Conservation (phyloP, 2,888 invertebrate species). For the Tribolium freemani region DNA sequence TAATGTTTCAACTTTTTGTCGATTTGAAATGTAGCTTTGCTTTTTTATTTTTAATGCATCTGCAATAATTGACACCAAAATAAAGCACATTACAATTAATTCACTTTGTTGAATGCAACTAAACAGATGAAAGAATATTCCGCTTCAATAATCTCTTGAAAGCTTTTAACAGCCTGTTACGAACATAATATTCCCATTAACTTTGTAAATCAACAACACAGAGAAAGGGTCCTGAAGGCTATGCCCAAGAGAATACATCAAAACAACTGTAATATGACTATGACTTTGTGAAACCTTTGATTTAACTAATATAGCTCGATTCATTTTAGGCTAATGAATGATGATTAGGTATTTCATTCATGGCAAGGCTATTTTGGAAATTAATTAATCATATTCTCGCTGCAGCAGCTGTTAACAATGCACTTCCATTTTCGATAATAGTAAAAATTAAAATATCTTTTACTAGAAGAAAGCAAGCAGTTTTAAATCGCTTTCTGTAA, state of each 20-base stretch:
- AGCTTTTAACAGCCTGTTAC: constrained; percentile 34
- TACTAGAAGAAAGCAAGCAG: too few species aligned
- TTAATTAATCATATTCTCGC: too few species aligned
- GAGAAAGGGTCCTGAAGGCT: constrained; percentile 20
- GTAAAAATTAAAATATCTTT: too few species aligned
- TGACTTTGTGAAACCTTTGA: constrained; percentile 16
- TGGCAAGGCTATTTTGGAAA: not conserved
- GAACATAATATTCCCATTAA: constrained; percentile 32
- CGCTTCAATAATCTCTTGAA: constrained; percentile 23
- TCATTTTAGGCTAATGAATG: not conserved
- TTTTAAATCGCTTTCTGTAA: too few species aligned
- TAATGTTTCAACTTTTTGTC: too few species aligned
- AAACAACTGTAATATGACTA: constrained; percentile 39
- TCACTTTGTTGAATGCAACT: not conserved
- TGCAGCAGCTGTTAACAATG: too few species aligned
- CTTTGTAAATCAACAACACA: constrained; percentile 41
- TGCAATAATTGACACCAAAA: not conserved
- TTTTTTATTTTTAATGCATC: not conserved
- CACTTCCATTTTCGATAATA: too few species aligned
- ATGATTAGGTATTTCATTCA: not conserved
- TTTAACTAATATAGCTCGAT: not conserved
- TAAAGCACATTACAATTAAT: not conserved
- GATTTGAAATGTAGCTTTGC: not conserved
- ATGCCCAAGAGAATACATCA: constrained; percentile 40
- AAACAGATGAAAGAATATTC: constrained; percentile 6